Percentiles rank a stretch among this genome's conserved stretches.
These are phyloP conservation scores for Etheostoma spectabile DNA, from an alignment of 2,113 vertebrate species.

Conservation along the genomic window DNA sequence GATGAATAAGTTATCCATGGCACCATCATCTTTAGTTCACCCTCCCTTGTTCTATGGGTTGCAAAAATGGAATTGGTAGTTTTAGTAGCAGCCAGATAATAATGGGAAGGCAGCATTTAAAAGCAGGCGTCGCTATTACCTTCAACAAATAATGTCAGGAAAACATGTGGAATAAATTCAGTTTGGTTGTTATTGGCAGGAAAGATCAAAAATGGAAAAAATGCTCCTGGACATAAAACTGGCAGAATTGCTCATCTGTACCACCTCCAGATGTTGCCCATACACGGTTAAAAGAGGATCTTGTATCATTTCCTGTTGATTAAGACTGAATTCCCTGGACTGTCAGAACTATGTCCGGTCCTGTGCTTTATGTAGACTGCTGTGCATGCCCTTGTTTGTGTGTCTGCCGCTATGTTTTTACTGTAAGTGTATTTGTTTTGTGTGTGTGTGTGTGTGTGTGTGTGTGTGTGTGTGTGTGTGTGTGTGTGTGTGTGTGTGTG, in stretches of 20 bases:
- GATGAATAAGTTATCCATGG: no score
- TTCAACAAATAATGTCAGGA: background rate
- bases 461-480: constrained; percentile 13
- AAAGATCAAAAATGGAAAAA: constrained; percentile 19
- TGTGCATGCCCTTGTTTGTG: background rate
- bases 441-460: constrained; percentile 8
- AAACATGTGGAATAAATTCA: constrained; percentile 23
- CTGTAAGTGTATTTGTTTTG: background rate
- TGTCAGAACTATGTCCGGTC: constrained; percentile 28
- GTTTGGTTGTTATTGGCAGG: constrained; percentile 28
- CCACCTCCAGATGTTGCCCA: background rate
- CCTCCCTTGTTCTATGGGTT: background rate
- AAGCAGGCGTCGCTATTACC: background rate
- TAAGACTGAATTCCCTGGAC: constrained; percentile 30
- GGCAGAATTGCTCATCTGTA: constrained; percentile 4
- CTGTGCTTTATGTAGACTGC: background rate
- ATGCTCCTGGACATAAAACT: constrained; percentile 1
- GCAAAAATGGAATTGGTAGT: background rate
- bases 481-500: constrained; percentile 4
- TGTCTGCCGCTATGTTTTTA: constrained; percentile 5
- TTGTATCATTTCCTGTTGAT: constrained; percentile 74
- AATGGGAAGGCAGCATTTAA: background rate
- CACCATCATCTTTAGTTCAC: background rate
- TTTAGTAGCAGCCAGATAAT: background rate
- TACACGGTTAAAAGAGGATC: constrained; percentile 26